phyloP scores from a whole-genome alignment of 1,140 invertebrate genomes.

The Nasonia vitripennis region DNA sequence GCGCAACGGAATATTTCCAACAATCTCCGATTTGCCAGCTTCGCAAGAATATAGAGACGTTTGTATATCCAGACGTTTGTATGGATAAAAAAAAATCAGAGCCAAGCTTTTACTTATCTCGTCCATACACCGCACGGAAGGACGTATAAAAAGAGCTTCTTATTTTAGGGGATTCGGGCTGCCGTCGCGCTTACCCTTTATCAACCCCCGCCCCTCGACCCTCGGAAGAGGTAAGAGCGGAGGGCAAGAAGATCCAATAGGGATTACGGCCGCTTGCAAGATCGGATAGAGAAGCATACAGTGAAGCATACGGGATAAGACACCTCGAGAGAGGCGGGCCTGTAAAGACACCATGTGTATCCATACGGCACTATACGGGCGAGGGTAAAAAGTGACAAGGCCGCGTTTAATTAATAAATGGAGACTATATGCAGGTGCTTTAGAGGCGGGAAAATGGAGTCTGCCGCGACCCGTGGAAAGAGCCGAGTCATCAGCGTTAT shows the following conservation, averaged over 20 bases:
- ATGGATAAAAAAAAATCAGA: not conserved
- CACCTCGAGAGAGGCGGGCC: constrained; percentile 7
- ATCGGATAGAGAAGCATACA: constrained; percentile 8
- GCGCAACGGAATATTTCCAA: no score
- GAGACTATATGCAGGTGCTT: not conserved
- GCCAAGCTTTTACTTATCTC: not conserved
- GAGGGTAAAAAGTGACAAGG: not conserved
- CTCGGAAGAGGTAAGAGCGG: not conserved
- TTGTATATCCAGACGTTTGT: no score
- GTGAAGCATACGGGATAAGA: constrained; percentile 24
- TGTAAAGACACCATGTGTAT: constrained; percentile 42
- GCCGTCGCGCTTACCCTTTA: constrained; percentile 25
- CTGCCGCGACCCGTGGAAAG: not conserved
- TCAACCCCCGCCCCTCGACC: constrained; percentile 6
- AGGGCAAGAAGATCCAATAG: constrained; percentile 29
- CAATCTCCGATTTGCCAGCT: no score
- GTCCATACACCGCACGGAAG: not conserved
- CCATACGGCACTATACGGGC: no score
- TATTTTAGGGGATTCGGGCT: constrained; percentile 40
- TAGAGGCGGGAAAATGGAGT: not conserved
- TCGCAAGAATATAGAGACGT: no score
- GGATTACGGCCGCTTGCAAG: constrained; percentile 26
- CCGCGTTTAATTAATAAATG: not conserved
- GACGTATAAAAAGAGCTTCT: not conserved
- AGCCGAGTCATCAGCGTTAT: not conserved